Evolutionary conservation across 1,140 invertebrate genomes (phyloP).

Genomic region (Sycobia sp.): DNA sequence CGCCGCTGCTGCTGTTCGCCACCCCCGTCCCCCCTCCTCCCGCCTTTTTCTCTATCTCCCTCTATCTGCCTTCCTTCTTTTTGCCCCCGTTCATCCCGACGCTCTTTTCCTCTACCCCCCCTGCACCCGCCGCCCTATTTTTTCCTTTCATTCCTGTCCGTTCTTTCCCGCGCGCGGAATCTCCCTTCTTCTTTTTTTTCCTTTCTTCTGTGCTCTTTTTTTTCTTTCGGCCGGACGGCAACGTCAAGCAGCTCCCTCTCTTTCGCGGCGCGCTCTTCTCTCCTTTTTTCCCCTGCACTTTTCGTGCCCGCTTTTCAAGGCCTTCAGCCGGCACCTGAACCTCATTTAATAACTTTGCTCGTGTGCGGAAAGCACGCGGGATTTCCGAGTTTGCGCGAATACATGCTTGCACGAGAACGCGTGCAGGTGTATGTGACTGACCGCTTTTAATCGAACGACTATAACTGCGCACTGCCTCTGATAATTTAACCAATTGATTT

Average conservation of each 20-base stretch:
- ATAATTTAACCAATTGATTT: no score
- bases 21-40: not conserved
- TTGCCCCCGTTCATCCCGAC: no score
- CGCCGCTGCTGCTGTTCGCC: not conserved
- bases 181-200: slow-evolving; percentile 33
- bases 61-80: no score
- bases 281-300: slow-evolving; percentile 28
- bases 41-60: not conserved
- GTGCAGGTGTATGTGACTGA: no score
- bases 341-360: no score
- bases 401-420: no score
- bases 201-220: no score
- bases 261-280: not conserved
- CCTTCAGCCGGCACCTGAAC: not conserved
- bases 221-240: not conserved
- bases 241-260: no score
- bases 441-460: no score
- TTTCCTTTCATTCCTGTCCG: not conserved
- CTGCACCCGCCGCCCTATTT: not conserved
- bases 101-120: not conserved
- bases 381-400: not conserved
- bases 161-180: no score
- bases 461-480: no score
- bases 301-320: slow-evolving; percentile 28
- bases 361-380: no score